These are phyloP conservation scores for Gymnocypris eckloni DNA, from an alignment of 2,797 vertebrate species.

Conservation along the genomic window DNA sequence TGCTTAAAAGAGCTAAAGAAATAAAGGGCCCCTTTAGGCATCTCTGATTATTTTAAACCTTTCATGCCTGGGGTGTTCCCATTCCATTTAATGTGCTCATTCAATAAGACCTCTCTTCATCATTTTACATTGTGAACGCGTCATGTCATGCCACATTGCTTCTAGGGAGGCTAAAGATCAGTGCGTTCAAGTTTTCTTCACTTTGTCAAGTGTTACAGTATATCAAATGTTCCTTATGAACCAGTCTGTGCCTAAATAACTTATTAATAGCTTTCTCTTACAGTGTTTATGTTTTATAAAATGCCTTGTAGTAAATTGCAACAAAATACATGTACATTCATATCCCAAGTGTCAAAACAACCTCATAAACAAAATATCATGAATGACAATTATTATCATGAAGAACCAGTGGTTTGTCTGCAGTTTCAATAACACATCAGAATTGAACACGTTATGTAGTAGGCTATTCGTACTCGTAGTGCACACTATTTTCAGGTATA, in stretches of 20 bases:
- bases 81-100: constrained; percentile 14
- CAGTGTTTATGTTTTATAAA: not conserved
- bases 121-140: not conserved
- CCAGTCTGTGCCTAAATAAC: constrained; percentile 18
- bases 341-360: constrained; percentile 1
- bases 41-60: constrained; percentile 21
- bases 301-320: not conserved
- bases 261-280: not conserved
- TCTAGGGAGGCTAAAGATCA: constrained; percentile 36
- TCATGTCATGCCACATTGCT: constrained; percentile 31
- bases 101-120: constrained; percentile 38
- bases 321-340: not conserved
- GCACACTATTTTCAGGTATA: not conserved
- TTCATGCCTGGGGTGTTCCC: constrained; percentile 16
- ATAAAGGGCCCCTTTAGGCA: constrained; percentile 5
- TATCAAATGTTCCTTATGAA: constrained; percentile 39
- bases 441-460: not conserved
- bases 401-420: not conserved
- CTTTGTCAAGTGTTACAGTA: constrained; percentile 2
- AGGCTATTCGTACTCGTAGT: not conserved
- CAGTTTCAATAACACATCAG: not conserved
- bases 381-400: not conserved
- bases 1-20: constrained; percentile 37
- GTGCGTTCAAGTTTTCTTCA: not conserved
- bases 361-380: not conserved